Percentiles rank a stretch among this genome's conserved stretches.
phyloP scores from a whole-genome alignment of 2,797 vertebrate genomes.

The Enteromius paludinosus region DNA sequence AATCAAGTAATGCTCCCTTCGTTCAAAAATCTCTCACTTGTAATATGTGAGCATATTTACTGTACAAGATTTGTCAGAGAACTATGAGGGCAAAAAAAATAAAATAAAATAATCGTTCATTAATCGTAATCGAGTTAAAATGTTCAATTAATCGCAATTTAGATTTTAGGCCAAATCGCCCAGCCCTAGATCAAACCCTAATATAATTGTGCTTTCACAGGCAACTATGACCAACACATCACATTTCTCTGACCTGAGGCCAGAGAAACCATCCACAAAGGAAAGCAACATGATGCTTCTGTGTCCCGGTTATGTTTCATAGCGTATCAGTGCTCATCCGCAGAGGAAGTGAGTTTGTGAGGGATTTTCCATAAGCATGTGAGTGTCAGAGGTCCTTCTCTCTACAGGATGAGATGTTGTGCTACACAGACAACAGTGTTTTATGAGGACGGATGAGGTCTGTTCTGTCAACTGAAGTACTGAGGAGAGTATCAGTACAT shows the following conservation, averaged over 20 bases:
- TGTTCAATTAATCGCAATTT: too few species aligned
- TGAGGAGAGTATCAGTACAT: slow-evolving; percentile 36
- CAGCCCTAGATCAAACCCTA: slow-evolving; percentile 13
- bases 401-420: slow-evolving; percentile 5
- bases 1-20: too few species aligned
- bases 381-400: slow-evolving; percentile 16
- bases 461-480: slow-evolving; percentile 13
- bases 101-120: too few species aligned
- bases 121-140: too few species aligned
- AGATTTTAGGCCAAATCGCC: too few species aligned
- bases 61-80: too few species aligned
- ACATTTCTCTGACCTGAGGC: slow-evolving; percentile 3
- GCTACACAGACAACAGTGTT: slow-evolving; percentile 17
- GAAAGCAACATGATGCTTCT: not conserved
- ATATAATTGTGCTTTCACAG: not conserved
- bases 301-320: not conserved
- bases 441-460: slow-evolving; percentile 12
- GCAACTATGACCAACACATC: slow-evolving; percentile 2
- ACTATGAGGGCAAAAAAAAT: too few species aligned
- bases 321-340: not conserved
- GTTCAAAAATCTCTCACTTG: too few species aligned
- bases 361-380: slow-evolving; percentile 23
- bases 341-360: slow-evolving; percentile 20
- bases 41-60: too few species aligned
- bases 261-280: slow-evolving; percentile 21